Base-by-base conservation (phyloP, 2,888 invertebrate species). In the Acronicta alni region DNA sequence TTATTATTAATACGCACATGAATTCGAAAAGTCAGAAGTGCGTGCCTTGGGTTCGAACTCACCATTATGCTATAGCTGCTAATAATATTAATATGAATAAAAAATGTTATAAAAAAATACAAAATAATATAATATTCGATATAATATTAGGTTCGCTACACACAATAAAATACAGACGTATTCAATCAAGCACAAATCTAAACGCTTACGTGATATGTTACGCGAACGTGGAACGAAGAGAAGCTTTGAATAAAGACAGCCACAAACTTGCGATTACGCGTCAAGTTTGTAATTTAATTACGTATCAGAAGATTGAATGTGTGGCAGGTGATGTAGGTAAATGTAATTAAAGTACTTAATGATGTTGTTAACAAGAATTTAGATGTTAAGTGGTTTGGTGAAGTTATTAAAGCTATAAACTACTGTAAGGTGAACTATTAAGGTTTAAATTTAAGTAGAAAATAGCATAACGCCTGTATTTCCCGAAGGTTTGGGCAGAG, bases 201-300 rank as follows among this genome's bases (percentile, higher is more conserved):
- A 57, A 43, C 18, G 18, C 32, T 49, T 46, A 37, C 57, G 53
- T 64, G 53, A 38, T 30, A n/a, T 35, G 15, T 39, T 20, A 23
- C 16, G 12, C 6, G 15, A 16, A 10, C 9, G 30, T 38, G 59
- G 45, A 53, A 42, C 39, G 18, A 47, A 38, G 39, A 37, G 17
- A 5, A 47, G 37, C 43, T 64, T 57, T 51, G 16, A 51, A 53
- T 47, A 32, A 51, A 51, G 42, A 15, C 38, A 10, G 1, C 6
- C 39, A 12, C 39, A 55, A 38, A 37, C 37, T 41, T 49, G 15
- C 43, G 41, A 39, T 42, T 62, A 42, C 9, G 20, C 37, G 44
- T 30, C 35, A 23, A 57, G 17, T 56, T 69, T 43, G 12, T 69
- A 42, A 55, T 47, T 51, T 9, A 63, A 69, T 62, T 47, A 51